Conservation (phyloP, 2,888 invertebrate species). For the Andrena bicolor region DNA sequence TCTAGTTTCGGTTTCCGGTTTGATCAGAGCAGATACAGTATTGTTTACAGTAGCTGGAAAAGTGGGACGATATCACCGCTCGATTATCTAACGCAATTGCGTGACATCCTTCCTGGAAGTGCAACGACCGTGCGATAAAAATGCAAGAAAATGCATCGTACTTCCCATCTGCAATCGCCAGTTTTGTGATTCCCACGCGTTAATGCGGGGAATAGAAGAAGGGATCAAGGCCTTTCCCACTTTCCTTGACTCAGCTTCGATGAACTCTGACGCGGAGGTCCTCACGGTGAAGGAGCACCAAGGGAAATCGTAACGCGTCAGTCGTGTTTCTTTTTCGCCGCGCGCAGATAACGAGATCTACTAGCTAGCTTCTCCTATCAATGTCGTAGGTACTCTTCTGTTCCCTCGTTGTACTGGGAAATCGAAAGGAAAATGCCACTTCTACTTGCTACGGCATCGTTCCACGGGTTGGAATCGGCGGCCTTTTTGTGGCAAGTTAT, state of each 20-base stretch:
- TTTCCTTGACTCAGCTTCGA: slow-evolving; percentile 25
- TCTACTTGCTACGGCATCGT: not conserved
- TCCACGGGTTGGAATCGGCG: not conserved
- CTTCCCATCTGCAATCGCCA: not conserved
- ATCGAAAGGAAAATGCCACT: not conserved
- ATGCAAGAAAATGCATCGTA: not conserved
- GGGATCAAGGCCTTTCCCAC: not conserved
- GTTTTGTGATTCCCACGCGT: slow-evolving; percentile 9
- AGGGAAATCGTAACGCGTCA: slow-evolving; percentile 26
- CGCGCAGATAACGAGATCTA: not conserved
- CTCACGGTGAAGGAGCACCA: no score
- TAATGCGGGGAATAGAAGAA: not conserved
- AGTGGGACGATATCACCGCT: not conserved
- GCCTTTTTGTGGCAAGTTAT: not conserved
- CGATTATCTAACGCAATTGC: slow-evolving; percentile 26
- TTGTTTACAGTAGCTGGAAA: not conserved
- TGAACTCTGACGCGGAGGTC: slow-evolving; percentile 7
- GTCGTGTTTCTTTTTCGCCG: not conserved
- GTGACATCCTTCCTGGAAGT: not conserved
- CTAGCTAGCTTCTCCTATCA: not conserved
- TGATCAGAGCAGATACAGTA: no score
- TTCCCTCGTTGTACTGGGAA: not conserved
- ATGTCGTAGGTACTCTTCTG: not conserved
- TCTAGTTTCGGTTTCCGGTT: no score
- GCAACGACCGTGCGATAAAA: slow-evolving; percentile 47